Conservation (phyloP, 2,113 vertebrate genomes). For the Piaya cayana region DNA sequence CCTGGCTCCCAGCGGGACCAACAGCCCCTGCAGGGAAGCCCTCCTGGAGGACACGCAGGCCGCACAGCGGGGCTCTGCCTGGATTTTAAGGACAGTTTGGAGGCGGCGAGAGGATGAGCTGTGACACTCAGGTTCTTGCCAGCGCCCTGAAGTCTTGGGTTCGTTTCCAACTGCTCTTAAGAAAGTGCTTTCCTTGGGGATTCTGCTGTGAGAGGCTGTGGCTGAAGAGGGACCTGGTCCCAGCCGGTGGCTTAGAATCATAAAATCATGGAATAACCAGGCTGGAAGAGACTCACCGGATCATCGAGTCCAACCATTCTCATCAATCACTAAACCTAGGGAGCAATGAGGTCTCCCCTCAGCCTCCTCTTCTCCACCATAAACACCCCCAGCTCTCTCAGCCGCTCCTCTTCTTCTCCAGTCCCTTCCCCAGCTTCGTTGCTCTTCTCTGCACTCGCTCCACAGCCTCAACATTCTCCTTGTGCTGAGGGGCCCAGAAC, state of each 20-base stretch:
- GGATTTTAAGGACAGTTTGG: background rate
- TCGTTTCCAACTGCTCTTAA: background rate
- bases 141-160: background rate
- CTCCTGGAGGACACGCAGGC: fast-evolving
- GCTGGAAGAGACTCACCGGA: too few species aligned
- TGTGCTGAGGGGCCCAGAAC: too few species aligned
- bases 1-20: background rate
- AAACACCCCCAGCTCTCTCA: too few species aligned
- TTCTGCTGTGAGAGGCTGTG: background rate
- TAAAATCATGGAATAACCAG: too few species aligned
- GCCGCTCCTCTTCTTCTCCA: too few species aligned
- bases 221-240: background rate
- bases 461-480: too few species aligned
- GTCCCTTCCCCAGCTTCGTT: too few species aligned
- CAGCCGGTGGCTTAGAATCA: fast-evolving
- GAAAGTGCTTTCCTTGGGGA: background rate
- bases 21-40: background rate
- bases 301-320: too few species aligned
- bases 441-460: too few species aligned
- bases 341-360: too few species aligned
- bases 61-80: background rate
- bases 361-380: too few species aligned
- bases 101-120: background rate
- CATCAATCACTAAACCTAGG: too few species aligned
- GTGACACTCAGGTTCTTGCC: background rate